Evolutionary conservation across 2,888 invertebrate species (phyloP).

Genomic region (Caenorhabditis virilis): DNA sequence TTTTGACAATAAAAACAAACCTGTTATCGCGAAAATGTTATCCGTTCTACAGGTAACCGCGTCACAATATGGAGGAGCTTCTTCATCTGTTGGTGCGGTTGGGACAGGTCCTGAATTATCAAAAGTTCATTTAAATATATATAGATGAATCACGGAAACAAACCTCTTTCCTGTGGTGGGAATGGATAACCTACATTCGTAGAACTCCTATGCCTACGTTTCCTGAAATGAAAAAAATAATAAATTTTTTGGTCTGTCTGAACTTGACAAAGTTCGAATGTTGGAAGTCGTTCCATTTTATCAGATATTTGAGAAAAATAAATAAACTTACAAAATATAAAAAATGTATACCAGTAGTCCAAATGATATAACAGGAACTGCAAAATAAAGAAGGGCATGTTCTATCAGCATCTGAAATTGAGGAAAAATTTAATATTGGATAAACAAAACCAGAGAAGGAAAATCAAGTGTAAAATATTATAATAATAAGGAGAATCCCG

Average conservation of each 20-base stretch:
- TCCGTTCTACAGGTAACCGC: conserved; percentile 40
- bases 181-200: conserved; percentile 29
- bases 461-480: too few relatives aligned
- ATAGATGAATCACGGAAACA: background rate
- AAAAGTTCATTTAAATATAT: background rate
- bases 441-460: too few relatives aligned
- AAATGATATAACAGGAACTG: conserved; percentile 32
- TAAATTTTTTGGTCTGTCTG: background rate
- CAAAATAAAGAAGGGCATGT: conserved; percentile 36
- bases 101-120: conserved; percentile 27
- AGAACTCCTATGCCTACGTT: conserved; percentile 21
- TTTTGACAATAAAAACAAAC: conserved; percentile 4
- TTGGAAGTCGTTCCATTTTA: too few relatives aligned
- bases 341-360: conserved; percentile 30
- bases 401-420: conserved; percentile 38
- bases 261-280: background rate
- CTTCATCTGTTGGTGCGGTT: conserved; percentile 31
- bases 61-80: conserved; percentile 25
- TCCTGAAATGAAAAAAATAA: conserved; percentile 1
- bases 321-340: conserved; percentile 20
- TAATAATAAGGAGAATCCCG: too few relatives aligned
- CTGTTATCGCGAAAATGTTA: conserved; percentile 32
- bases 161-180: conserved; percentile 25
- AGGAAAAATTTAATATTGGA: too few relatives aligned
- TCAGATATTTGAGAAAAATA: too few relatives aligned